phyloP scores from a whole-genome alignment of 2,888 invertebrate genomes.

The Erynnis tages region DNA sequence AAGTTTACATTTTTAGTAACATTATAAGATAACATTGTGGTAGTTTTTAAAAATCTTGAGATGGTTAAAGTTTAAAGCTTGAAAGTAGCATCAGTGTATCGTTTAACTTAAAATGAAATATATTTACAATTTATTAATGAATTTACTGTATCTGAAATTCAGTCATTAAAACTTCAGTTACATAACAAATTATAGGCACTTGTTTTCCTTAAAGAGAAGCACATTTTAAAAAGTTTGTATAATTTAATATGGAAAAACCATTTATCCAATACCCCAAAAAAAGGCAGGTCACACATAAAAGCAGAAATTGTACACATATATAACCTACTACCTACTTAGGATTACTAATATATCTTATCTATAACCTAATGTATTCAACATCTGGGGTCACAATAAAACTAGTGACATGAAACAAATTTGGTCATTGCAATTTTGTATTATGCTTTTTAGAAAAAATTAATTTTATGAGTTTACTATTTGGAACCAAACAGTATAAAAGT shows the following conservation, averaged over 20 bases:
- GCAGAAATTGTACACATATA: conserved; percentile 18
- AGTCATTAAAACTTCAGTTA: conserved; percentile 7
- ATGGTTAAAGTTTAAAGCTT: too few species aligned
- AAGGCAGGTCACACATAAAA: conserved; percentile 23
- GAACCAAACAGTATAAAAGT: too few species aligned
- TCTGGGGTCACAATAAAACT: not conserved
- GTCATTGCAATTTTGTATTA: too few species aligned
- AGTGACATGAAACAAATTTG: not conserved
- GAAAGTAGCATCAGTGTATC: not conserved
- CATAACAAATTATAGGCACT: conserved; percentile 12
- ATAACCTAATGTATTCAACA: conserved; percentile 14
- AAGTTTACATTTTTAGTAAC: too few species aligned
- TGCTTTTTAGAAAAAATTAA: too few species aligned
- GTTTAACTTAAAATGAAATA: not conserved
- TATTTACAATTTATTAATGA: not conserved
- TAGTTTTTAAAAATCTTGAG: too few species aligned
- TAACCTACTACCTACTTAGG: conserved; percentile 10
- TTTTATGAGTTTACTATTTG: too few species aligned
- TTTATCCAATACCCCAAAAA: conserved; percentile 4
- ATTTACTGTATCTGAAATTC: conserved; percentile 3
- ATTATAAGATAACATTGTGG: too few species aligned
- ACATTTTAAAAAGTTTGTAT: conserved; percentile 5
- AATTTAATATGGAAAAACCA: conserved; percentile 8
- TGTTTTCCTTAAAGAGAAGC: conserved; percentile 8
- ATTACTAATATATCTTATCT: conserved; percentile 17